Evolutionary conservation across 2,888 invertebrate genomes (phyloP).

Genomic region (Coelopa pilipes): DNA sequence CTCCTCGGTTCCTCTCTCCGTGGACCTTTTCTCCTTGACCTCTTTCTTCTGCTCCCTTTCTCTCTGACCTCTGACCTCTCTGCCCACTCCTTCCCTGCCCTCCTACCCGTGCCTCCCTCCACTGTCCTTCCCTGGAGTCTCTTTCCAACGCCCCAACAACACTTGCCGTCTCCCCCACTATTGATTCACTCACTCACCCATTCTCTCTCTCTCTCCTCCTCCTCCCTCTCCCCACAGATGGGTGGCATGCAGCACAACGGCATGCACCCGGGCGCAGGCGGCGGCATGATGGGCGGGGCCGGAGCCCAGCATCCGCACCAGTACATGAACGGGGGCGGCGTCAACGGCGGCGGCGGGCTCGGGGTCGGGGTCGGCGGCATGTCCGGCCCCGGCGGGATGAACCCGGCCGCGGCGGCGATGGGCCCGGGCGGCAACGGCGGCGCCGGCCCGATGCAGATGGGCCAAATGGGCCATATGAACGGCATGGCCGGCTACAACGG

Average conservation of each 20-base stretch:
- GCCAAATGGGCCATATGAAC: constrained; percentile 57
- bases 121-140: no score
- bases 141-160: background rate
- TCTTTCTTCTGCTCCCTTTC: background rate
- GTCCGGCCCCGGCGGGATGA: constrained; percentile 54
- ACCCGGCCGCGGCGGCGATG: constrained; percentile 55
- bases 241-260: constrained; percentile 59
- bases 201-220: background rate
- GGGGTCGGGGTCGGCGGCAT: constrained; percentile 50
- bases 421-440: constrained; percentile 44
- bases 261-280: constrained; percentile 51
- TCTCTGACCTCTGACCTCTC: background rate
- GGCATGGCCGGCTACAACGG: constrained; percentile 59
- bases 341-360: constrained; percentile 39
- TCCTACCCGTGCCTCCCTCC: no score
- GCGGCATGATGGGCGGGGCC: constrained; percentile 48
- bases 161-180: constrained; percentile 14
- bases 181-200: constrained; percentile 22
- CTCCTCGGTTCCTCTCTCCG: no score
- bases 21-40: background rate
- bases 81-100: background rate
- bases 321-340: constrained; percentile 59
- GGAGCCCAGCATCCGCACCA: constrained; percentile 22
- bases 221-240: constrained; percentile 54
- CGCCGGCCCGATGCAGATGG: constrained; percentile 53